Percentiles rank a stretch among this genome's conserved stretches.
Conservation (phyloP, 2,797 vertebrate genomes). For the Heterohyrax brucei region DNA sequence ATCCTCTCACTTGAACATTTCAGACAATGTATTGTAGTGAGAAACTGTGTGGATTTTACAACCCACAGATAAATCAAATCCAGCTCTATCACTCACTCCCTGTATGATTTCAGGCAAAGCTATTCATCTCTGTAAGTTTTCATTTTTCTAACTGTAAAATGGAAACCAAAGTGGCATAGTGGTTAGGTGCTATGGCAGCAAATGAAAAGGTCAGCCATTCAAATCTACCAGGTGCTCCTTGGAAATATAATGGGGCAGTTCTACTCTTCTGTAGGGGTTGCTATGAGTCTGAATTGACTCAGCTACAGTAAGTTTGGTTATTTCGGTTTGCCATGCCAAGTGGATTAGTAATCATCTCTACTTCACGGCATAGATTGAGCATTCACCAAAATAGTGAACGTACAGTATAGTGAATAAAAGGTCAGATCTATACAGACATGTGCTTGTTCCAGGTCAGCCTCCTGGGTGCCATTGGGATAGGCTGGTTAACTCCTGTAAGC, state of each 20-base stretch:
- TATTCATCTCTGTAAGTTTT: slow-evolving; percentile 35
- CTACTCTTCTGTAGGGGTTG: too few species aligned
- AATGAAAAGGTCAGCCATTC: too few species aligned
- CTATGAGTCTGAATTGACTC: too few species aligned
- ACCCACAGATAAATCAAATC: slow-evolving; percentile 41
- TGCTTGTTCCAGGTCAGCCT: neutral
- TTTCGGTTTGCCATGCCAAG: too few species aligned
- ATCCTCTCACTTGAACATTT: slow-evolving; percentile 51
- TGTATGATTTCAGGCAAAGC: neutral
- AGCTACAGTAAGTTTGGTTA: too few species aligned
- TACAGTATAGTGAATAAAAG: neutral
- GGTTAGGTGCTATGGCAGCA: too few species aligned
- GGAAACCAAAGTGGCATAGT: too few species aligned
- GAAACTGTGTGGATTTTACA: slow-evolving; percentile 62
- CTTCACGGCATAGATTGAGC: neutral
- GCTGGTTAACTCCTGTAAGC: neutral
- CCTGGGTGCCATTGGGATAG: neutral
- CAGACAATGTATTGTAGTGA: slow-evolving; percentile 50
- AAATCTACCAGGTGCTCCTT: too few species aligned
- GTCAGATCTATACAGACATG: neutral
- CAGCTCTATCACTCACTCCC: slow-evolving; percentile 35
- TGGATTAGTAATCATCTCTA: neutral
- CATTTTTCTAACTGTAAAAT: slow-evolving; percentile 40
- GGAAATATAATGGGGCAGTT: too few species aligned
- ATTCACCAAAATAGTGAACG: neutral